Conservation (phyloP, 2,797 vertebrate species). For the Neosilurus mollespiculum region DNA sequence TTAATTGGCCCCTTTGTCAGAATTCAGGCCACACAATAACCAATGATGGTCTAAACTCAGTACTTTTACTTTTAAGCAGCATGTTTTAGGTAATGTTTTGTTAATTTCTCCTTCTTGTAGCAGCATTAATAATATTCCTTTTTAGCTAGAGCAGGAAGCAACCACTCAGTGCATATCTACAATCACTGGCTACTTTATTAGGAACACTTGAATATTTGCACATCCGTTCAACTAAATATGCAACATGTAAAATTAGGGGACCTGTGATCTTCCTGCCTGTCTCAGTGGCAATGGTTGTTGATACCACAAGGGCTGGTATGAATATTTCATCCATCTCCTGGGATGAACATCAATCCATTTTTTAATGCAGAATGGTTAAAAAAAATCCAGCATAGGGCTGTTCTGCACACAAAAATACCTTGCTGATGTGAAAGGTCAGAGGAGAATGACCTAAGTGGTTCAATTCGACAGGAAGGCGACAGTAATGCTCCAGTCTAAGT, state of each 20-base stretch:
- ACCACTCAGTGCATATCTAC: background rate
- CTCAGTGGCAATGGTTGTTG: constrained; percentile 8
- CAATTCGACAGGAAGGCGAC: background rate
- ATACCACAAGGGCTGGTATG: background rate
- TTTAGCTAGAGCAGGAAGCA: constrained; percentile 53
- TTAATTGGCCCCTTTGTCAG: background rate
- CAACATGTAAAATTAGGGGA: background rate
- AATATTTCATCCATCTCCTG: background rate
- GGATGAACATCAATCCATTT: no score
- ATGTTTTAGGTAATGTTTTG: constrained; percentile 12
- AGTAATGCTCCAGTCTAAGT: background rate
- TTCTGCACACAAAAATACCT: background rate
- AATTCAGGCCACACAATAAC: constrained; percentile 38
- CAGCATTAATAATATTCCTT: constrained; percentile 43
- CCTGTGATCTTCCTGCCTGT: constrained; percentile 64
- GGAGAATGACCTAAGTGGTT: background rate
- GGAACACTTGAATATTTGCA: background rate
- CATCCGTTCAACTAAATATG: background rate
- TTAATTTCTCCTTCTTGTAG: constrained; percentile 46
- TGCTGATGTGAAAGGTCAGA: background rate
- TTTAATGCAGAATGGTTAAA: background rate
- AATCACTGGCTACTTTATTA: background rate
- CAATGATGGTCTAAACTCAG: constrained; percentile 34
- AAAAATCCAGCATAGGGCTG: no score
- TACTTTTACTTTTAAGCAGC: constrained; percentile 31